These are phyloP conservation scores for Mnemiopsis leidyi DNA, from an alignment of 37 sponge, comb jelly and placozoan genomes.

Conservation along the genomic window DNA sequence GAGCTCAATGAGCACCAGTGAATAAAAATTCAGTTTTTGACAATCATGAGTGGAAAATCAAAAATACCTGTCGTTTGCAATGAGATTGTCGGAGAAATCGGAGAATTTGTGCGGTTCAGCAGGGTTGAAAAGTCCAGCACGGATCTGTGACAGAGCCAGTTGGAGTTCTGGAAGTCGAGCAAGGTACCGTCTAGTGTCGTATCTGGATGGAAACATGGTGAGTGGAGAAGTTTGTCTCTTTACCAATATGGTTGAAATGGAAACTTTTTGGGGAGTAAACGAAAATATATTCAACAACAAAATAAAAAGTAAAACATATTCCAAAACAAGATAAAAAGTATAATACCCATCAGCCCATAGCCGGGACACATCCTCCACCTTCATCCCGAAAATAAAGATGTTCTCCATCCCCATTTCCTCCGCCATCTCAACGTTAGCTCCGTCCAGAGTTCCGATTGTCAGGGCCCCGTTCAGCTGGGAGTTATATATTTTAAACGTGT, in stretches of 20 bases:
- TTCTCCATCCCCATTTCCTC: constrained; percentile 95
- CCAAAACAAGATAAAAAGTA: too few species aligned
- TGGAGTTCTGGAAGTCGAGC: constrained; percentile 79
- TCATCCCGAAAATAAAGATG: constrained; percentile 99
- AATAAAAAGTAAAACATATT: too few species aligned
- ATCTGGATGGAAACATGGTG: too few species aligned
- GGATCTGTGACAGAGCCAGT: constrained; percentile 83
- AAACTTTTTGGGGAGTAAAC: too few species aligned
- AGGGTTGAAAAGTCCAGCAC: constrained; percentile 80
- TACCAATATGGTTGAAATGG: too few species aligned
- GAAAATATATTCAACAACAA: too few species aligned
- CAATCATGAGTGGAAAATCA: too few species aligned
- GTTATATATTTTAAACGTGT: too few species aligned
- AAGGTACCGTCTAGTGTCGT: constrained; percentile 18
- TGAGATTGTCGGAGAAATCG: constrained; percentile 77
- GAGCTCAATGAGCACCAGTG: too few species aligned
- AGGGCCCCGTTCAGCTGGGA: constrained; percentile 99
- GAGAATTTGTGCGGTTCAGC: constrained; percentile 77
- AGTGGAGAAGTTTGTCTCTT: too few species aligned
- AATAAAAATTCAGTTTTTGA: too few species aligned
- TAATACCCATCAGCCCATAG: constrained; percentile 79
- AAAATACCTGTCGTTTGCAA: constrained; percentile 86
- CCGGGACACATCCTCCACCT: constrained; percentile 78
- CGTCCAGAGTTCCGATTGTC: constrained; percentile 98
- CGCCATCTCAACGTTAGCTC: constrained; percentile 97